These are phyloP conservation scores for Rhynchopsitta pachyrhyncha DNA, from an alignment of 2,113 vertebrate genomes.

Conservation along the genomic window DNA sequence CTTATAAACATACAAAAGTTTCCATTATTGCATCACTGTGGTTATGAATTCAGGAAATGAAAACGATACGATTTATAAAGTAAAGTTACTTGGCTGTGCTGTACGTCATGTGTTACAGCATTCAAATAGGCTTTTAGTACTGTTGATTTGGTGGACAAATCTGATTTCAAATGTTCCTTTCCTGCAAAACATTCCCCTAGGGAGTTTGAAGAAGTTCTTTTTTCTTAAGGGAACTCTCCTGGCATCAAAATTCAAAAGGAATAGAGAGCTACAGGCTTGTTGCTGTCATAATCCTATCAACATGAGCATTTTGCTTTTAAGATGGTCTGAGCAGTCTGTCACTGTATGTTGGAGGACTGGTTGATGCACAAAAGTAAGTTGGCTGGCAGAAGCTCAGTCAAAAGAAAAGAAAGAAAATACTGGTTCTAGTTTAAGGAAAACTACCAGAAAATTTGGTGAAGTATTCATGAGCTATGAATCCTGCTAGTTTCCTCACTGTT, in stretches of 20 bases:
- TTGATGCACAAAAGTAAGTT: slow-evolving; percentile 21
- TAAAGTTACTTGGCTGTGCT: slow-evolving; percentile 42
- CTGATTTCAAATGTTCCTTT: slow-evolving; percentile 25
- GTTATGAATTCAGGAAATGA: slow-evolving; percentile 62
- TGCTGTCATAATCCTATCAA: slow-evolving; percentile 58
- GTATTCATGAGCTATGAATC: slow-evolving; percentile 35
- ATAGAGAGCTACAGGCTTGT: slow-evolving; percentile 24
- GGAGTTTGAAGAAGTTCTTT: slow-evolving; percentile 36
- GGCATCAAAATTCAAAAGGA: slow-evolving; percentile 17
- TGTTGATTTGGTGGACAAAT: slow-evolving; percentile 34
- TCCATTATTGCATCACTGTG: slow-evolving; percentile 57
- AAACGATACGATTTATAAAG: slow-evolving; percentile 49
- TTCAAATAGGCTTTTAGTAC: not conserved
- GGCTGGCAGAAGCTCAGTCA: slow-evolving; percentile 14
- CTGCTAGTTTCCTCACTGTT: slow-evolving; percentile 22
- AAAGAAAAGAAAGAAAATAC: slow-evolving; percentile 23
- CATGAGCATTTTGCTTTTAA: not conserved
- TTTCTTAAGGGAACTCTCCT: slow-evolving; percentile 11
- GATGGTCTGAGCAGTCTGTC: slow-evolving; percentile 47
- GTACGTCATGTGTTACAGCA: not conserved
- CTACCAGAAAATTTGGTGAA: slow-evolving; percentile 43
- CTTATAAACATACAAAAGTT: slow-evolving; percentile 58
- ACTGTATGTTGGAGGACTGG: slow-evolving; percentile 9
- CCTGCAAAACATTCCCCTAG: not conserved
- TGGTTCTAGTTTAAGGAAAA: slow-evolving; percentile 34